Evolutionary conservation across 1,140 invertebrate genomes (phyloP), one percentile per base, ranked within the genome.

Genomic region (Parapsyche elsis): DNA sequence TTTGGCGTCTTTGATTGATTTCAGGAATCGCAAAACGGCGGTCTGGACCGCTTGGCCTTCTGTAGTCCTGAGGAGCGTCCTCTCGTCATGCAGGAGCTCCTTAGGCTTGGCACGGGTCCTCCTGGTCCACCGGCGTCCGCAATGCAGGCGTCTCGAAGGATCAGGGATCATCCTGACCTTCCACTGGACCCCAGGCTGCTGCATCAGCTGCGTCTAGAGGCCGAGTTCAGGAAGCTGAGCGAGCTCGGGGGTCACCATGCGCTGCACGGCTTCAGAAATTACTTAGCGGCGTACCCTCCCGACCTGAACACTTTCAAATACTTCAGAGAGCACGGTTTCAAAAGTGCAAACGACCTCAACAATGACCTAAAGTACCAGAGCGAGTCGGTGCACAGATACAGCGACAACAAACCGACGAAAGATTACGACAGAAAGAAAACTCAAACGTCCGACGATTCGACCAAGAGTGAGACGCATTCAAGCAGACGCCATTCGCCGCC

Each of bases 141-240:
- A 16, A 38, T 59, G 24, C 78, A 76, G 16, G 45, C 76, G 9
- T 73, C 75, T 9, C 24, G 64, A 46, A 2, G 77, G 12, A 61
- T 70, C 2, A 70, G 77, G 49, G 64, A 71, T 26, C 67, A 70
- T 64, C 77, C 46, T 12, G 71, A 75, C 2, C 53, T 71, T 2
- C 82, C 80, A 5, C 76, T 81, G 9, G 87, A 88, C 46, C 64
- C 85, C 1, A 82, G 86, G 80, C 84, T 85, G 1, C 80, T 89
- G 14, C 87, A 89, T 70, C 88, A 89, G 79, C 77, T 87, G 7
- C 88, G 87, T 78, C 82, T 88, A 4, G 87, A 89, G 83, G 85
- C 87, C 1, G 88, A 89, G 71, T 88, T 89, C 79, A 85, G 86
- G 84, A 87, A 86, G 81, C 84, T 89, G n/a, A 87, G 87, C 81